Evolutionary conservation across 2,888 invertebrate genomes (phyloP).

Genomic region (Crioceris asparagi): DNA sequence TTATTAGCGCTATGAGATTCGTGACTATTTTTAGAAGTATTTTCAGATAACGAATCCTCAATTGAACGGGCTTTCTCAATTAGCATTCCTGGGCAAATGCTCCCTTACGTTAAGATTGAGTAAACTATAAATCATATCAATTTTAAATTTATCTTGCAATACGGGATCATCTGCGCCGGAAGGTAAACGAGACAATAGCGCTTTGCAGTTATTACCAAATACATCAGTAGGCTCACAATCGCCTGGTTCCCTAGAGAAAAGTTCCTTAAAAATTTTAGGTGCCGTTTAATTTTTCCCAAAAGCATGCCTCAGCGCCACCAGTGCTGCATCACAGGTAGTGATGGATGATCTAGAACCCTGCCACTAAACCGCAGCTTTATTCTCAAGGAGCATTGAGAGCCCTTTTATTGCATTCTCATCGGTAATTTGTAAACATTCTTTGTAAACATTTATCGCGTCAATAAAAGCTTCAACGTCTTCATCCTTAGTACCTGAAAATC

Average conservation of each 20-base stretch:
- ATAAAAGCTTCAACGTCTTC: too few species aligned
- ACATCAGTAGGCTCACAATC: constrained; percentile 6
- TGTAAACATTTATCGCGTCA: too few species aligned
- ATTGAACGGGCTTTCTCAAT: constrained; percentile 7
- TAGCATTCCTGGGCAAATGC: constrained; percentile 1
- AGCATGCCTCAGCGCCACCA: constrained; percentile 11
- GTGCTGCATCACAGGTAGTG: constrained; percentile 12
- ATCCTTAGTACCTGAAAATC: too few species aligned
- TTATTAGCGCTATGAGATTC: constrained; percentile 2
- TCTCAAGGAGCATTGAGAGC: constrained; percentile 19
- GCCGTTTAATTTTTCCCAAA: constrained; percentile 10
- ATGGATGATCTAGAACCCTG: constrained; percentile 16
- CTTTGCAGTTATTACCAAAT: constrained; percentile 6
- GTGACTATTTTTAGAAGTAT: neutral
- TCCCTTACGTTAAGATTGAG: constrained; percentile 3
- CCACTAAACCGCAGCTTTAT: constrained; percentile 18
- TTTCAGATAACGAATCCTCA: constrained; percentile 5
- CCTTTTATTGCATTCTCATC: constrained; percentile 18
- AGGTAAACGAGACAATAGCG: constrained; percentile 4
- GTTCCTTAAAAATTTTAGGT: constrained; percentile 5
- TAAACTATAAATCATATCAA: constrained; percentile 7
- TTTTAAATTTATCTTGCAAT: constrained; percentile 5
- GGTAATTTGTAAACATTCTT: constrained; percentile 14
- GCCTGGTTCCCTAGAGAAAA: constrained; percentile 4
- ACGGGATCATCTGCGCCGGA: constrained; percentile 1